Evolutionary conservation across 2,888 invertebrate genomes (phyloP), one percentile per base, ranked within the genome.

Genomic region (Mimas tiliae): DNA sequence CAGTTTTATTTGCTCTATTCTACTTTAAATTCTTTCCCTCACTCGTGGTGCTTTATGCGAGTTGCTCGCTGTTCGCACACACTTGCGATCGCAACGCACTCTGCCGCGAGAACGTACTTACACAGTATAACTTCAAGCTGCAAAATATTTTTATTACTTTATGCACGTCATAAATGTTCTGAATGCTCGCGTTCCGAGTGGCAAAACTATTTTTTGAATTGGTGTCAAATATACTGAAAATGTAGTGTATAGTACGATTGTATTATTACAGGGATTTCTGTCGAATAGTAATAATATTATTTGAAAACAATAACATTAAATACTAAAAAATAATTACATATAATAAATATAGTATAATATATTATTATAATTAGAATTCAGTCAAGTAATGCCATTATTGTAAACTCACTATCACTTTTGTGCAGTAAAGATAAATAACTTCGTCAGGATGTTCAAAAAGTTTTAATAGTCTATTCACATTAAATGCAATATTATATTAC

Each of bases 11-110:
- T 88, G 85, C 79, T 84, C 76, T 73, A 80, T 79, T 88, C 83
- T 83, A 85, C 88, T 89, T 86, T 82, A 84, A 89, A 91, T 92
- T 90, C 88, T 87, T 90, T 88, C 82, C 79, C 84, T 85, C 83
- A 76, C 79, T 84, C 81, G 79, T 74, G 71, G 79, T 84, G 87
- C 85, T 89, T 87, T 87, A 87, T 88, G 82, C 82, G 82, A 86
- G 85, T 85, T 85, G 83, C 58, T 50, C 50, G 19, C 38, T 42
- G 58, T 84, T 80, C 80, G 76, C 82, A 80, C 80, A 81, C 81
- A 78, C 81, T 79, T 79, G 73, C 16, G 21, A 14, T 62, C 62
- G 19, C 19, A 50, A 79, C 77, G 77, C 82, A 84, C 79, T 83
- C 81, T 81, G 82, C 81, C 85, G 85, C 83, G 85, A 88, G 83